Evolutionary conservation across 2,797 vertebrate genomes (phyloP), one percentile per base, ranked within the genome.

Genomic region (Yasuhikotakia modesta): DNA sequence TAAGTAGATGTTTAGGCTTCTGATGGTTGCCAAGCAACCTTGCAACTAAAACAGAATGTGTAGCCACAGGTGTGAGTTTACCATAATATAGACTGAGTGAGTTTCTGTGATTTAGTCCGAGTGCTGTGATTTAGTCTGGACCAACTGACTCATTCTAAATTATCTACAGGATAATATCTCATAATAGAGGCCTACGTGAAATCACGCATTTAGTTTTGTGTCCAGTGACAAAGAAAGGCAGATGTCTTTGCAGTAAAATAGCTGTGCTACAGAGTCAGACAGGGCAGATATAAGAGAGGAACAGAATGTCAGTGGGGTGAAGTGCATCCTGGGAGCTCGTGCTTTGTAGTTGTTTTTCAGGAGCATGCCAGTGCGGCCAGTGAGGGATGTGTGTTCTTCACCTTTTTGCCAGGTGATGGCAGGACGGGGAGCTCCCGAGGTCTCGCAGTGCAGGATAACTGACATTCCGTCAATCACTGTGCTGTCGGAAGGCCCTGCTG

Each of bases 361-460:
- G n/a, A 43, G 30, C 27, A n/a, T 5, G 55, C n/a, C 27, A 24
- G 55, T 19, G 45, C 22, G 35, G 66, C 61, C 45, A 5, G 48
- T 61, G 68, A 65, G 24, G 22, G 60, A 65, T 57, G 21, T 5
- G 57, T 53, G 76, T 57, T 78, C 76, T 71, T 78, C 79, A 98
- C 97, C 96, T 95, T 96, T 99, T 90, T 98, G 96, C 97, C 96
- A 99, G 19, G 96, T 97, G 92, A 99, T 98, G 79, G 96, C 96
- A 0, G 97, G 97, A 53, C 96, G 92, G 0, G 96, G 97, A 0
- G 97, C 97, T 67, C 97, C 97, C 0, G 95, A 96, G 32, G 97
- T 98, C 92, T 98, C 96, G 0, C 97, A 98, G 82, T 95, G 95
- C 84, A 99, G 92, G 63, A 98, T 93, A 65, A 97, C 93, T 0